Conservation (phyloP, 2,113 vertebrate genomes). For the Cromileptes altivelis region DNA sequence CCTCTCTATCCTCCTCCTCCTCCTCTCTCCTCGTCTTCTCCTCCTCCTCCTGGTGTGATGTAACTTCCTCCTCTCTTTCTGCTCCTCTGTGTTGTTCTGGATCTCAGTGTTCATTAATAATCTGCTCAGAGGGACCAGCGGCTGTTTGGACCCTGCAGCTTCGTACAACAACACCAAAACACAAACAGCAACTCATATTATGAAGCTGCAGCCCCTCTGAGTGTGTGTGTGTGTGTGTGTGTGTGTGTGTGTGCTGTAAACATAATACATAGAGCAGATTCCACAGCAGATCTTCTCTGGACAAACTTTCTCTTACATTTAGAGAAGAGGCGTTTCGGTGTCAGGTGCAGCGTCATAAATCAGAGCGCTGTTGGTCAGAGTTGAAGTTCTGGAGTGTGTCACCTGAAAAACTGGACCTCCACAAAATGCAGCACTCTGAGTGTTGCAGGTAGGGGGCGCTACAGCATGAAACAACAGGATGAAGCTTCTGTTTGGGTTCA, state of each 20-base stretch:
- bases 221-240: conserved; percentile 27
- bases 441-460: no score
- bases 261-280: neutral
- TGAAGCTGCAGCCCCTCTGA: neutral
- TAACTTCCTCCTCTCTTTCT: conserved; percentile 39
- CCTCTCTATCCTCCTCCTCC: neutral
- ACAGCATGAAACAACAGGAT: no score
- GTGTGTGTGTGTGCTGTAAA: neutral
- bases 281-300: neutral
- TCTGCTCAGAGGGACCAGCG: conserved; percentile 56
- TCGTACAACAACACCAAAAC: conserved; percentile 59
- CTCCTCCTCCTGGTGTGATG: conserved; percentile 2
- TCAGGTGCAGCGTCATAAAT: neutral
- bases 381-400: no score
- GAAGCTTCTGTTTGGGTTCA: no score
- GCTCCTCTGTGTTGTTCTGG: conserved; percentile 49
- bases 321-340: neutral
- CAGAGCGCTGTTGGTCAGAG: neutral
- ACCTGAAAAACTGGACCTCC: no score
- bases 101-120: conserved; percentile 73
- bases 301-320: neutral
- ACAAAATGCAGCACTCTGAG: no score
- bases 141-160: conserved; percentile 64
- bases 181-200: conserved; percentile 45
- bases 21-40: neutral